Evolutionary conservation across 1,140 invertebrate species (phyloP).

Genomic region (Macrocentrus cingulum): DNA sequence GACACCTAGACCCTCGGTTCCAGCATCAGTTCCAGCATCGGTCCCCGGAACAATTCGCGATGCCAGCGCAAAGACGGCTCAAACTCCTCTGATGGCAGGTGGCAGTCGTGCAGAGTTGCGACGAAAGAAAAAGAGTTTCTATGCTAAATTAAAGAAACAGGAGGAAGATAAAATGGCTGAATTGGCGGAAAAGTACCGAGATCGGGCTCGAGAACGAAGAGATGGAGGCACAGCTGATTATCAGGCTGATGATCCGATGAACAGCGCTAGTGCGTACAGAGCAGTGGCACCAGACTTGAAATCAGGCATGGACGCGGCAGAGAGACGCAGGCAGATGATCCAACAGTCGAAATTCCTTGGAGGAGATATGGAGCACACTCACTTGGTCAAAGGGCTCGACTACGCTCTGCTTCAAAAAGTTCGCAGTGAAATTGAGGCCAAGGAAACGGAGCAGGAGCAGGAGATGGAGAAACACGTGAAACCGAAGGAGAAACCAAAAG

Average conservation of each 20-base stretch:
- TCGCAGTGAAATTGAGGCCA: conserved; percentile 56
- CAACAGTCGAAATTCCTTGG: conserved; percentile 99
- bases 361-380: conserved; percentile 99
- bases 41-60: conserved; percentile 61
- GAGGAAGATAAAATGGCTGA: conserved; percentile 96
- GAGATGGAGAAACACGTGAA: conserved; percentile 76
- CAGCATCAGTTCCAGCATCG: conserved; percentile 56
- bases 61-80: conserved; percentile 63
- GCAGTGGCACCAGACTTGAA: conserved; percentile 95
- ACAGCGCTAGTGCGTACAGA: conserved; percentile 86
- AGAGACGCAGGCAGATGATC: conserved; percentile 91
- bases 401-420: conserved; percentile 97
- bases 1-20: conserved; percentile 80
- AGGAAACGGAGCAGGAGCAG: conserved; percentile 75
- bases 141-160: conserved; percentile 92
- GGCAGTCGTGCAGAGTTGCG: conserved; percentile 71
- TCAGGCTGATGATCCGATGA: conserved; percentile 79
- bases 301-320: conserved; percentile 92
- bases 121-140: conserved; percentile 87
- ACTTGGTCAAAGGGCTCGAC: conserved; percentile 99
- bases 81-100: conserved; percentile 50
- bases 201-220: conserved; percentile 89
- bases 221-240: conserved; percentile 84
- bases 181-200: conserved; percentile 92
- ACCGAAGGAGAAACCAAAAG: conserved; percentile 60